Base-by-base conservation (phyloP, 2,888 invertebrate species). In the Xestia xanthographa region DNA sequence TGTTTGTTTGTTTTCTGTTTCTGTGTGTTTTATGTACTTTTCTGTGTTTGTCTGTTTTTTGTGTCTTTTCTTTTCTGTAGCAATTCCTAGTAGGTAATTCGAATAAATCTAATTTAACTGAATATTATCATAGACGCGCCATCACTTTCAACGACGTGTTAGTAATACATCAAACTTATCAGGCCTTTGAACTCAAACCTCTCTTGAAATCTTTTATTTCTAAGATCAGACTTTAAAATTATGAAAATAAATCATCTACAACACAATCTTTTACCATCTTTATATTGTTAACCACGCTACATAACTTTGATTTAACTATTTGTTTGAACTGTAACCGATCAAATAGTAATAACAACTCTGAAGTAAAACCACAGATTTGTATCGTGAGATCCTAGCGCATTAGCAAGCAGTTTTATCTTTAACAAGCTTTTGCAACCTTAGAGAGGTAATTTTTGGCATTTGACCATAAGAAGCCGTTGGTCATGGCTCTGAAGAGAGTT, bases 311-410 rank as follows among this genome's bases (percentile, higher is more conserved):
- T 45, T 68, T 48, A 65, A 77, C 50, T 50, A 26, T 17, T n/a
- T n/a, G n/a, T n/a, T n/a, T 1, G 26, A 62, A 62, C 66, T 53
- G 14, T 17, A 65, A n/a, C 20, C 48, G 5, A 71, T 73, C 34
- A 68, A 81, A 62, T 38, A 45, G 2, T 60, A 50, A 73, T 12
- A 62, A 12, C n/a, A 66, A 71, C 34, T 71, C n/a, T 62, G 34
- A 74, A 69, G 29, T 72, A 45, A 67, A 70, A 58, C 14, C 56
- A 68, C 38, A 29, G 8, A 34, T 20, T 34, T 34, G 34, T 34
- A 20, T 17, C 34, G 9, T 34, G 58, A 9, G 29, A 29, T 58
- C 58, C 2, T 8, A 53, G 11, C n/a, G 50, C n/a, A 22, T 50
- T 22, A 22, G 22, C 50, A n/a, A 53, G n/a, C 11, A 53, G n/a